Evolutionary conservation across 1,140 invertebrate genomes (phyloP), one percentile per base, ranked within the genome.

Genomic region (Bombus waltoni): DNA sequence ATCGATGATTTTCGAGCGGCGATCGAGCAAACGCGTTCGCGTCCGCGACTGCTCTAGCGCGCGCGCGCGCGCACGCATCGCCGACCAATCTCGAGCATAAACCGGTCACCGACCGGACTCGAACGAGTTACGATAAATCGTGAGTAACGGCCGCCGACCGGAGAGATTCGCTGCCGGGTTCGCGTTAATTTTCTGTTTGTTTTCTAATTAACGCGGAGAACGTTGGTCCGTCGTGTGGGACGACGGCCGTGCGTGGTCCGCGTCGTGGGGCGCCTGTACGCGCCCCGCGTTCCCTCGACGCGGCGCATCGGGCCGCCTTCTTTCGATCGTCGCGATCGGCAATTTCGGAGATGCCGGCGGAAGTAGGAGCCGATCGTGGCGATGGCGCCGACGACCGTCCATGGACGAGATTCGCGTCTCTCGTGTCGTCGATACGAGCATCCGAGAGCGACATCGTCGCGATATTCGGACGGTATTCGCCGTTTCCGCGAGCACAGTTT

Each of bases 111-210:
- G 90, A 88, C 92, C 92, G 90, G 92, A 93, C 92, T 87, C 86
- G 92, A 86, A 91, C 89, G 85, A 89, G 92, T 91, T 93, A 92
- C 92, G 91, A 94, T 94, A 94, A 94, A 94, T 94, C 94, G 90
- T 88, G 89, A 89, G 83, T 92, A 91, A 89, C 90, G 89, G 91
- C 91, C 92, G 91, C 91, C 91, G 89, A 85, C 90, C 83, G 89
- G 84, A 87, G 91, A 89, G 93, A 93, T 93, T 93, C 92, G 92
- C 94, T 93, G 92, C 92, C 92, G 92, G 91, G 91, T 93, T 93
- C 91, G 86, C 82, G 88, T 92, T 91, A 92, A 92, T 93, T 94
- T 93, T 93, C 93, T 93, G 91, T 94, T 94, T 94, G 93, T 94
- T 94, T 93, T 94, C 91, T 93, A 93, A 94, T 94, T 94, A 94